Evolutionary conservation across 2,888 invertebrate species (phyloP).

Genomic region (Sepiola atlantica): DNA sequence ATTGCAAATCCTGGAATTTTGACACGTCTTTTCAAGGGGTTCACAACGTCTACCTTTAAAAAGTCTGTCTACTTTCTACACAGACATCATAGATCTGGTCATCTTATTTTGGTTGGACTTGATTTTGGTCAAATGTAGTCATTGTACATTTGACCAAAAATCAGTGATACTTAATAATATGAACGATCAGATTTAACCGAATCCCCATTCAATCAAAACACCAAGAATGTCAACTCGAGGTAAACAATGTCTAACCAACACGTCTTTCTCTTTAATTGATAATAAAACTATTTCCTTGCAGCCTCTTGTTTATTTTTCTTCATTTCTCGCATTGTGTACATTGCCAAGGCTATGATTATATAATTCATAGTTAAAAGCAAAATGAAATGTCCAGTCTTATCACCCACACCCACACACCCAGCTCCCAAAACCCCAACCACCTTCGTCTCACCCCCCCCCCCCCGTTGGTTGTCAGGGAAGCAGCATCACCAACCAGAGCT

Average conservation of each 20-base stretch:
- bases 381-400: constrained; percentile 6
- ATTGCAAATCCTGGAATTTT: too few species aligned
- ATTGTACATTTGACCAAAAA: background rate
- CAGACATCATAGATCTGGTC: background rate
- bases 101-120: background rate
- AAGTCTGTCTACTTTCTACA: too few species aligned
- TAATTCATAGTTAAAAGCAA: background rate
- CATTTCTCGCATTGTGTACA: background rate
- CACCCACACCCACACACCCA: background rate
- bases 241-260: background rate
- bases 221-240: background rate
- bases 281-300: background rate
- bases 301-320: background rate
- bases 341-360: constrained; percentile 4
- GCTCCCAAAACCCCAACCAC: too few species aligned
- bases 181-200: too few species aligned
- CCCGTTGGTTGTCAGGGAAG: background rate
- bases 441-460: background rate
- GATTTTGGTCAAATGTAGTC: background rate
- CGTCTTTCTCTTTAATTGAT: background rate
- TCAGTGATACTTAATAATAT: background rate
- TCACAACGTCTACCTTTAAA: too few species aligned
- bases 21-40: too few species aligned
- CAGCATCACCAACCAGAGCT: constrained; percentile 19
- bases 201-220: background rate